Evolutionary conservation across 2,797 vertebrate genomes (phyloP), one percentile per base, ranked within the genome.

Genomic region (Mormyrops boulengeri): DNA sequence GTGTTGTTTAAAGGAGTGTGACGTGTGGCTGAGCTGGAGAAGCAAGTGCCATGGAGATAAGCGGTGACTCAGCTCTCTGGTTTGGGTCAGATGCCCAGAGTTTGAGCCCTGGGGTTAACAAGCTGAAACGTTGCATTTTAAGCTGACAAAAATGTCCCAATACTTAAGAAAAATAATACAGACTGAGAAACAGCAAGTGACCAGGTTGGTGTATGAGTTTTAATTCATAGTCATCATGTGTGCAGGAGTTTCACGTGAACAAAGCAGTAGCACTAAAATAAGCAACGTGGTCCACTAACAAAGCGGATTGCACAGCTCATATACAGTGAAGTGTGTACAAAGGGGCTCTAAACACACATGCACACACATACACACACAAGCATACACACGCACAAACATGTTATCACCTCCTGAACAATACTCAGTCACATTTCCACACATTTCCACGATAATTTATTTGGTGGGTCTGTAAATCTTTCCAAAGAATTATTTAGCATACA

Each of bases 41-140:
- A 66, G 88, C 53, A 0, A 22, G 80, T 26, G 12, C 22, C 1
- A 44, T 88, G 91, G 88, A 95, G 95, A 95, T 95, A 94, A 88
- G 30, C 30, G 50, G 50, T 89, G 91, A 92, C 55, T 91, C 91
- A 90, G 90, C 90, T 90, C 88, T 92, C 91, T 88, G 55, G 6
- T 11, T 60, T 44, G 47, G 80, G 14, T 50, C 19, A 50, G 8
- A 22, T 85, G 41, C 47, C 80, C 44, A 22, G 8, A 49, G 9
- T 26, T n/a, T 85, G 19, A 47, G 80, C 44, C 41, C 19, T 41
- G 19, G 9, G 41, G 44, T 49, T 47, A 60, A 19, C 52, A 87
- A 19, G 53, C 11, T 87, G 50, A 87, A 88, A 69, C 0, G 6
- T 49, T 11, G 44, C 66, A 22, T 73, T 73, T 47, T 9, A 44